Base-by-base conservation (phyloP, 2,888 invertebrate genomes). In the Euclidia mi region DNA sequence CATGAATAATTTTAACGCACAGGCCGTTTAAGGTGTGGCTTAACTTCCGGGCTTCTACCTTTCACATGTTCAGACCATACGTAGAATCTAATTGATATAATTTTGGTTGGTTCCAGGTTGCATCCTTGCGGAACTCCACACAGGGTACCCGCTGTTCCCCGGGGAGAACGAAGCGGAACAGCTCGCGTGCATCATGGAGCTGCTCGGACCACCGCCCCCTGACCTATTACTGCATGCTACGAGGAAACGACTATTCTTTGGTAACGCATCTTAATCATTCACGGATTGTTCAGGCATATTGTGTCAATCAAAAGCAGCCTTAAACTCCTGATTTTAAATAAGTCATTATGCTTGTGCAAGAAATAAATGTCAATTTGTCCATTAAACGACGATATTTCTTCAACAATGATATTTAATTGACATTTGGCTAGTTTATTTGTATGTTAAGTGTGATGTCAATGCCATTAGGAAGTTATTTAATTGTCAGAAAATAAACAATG, bases 91-190 rank as follows among this genome's bases (percentile, higher is more conserved):
- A 11, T 40, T 7, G 2, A 7, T 7, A 7, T 4, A 25, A 11
- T 12, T 41, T 6, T n/a, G 2, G 11, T 58, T 78, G 69, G 62
- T 61, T 68, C 61, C 84, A 97, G 97, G 99, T 34, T 99, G 99
- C 89, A 99, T 99, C 85, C 95, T 99, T 72, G 99, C 99, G 41
- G 99, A 99, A 94, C 96, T 99, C 46, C 98, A 98, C 89, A 99
- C 99, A 4, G 98, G 99, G 37, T 98, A 98, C 87, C 99, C 99
- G 0, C 95, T 99, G 57, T 99, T 99, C 90, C 99, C 99, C 18
- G 99, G 99, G 0, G 99, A 99, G 95, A 98, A 99, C 87, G 99
- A 99, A 94, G 97, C 98, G 59, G 99, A 99, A 85, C 99, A 99
- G 91, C 95, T 99, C 67, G 98, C 99, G 51, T 99, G 99, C 93